Conservation (phyloP, 1,140 invertebrate genomes). For the Pseudoatta argentina region DNA sequence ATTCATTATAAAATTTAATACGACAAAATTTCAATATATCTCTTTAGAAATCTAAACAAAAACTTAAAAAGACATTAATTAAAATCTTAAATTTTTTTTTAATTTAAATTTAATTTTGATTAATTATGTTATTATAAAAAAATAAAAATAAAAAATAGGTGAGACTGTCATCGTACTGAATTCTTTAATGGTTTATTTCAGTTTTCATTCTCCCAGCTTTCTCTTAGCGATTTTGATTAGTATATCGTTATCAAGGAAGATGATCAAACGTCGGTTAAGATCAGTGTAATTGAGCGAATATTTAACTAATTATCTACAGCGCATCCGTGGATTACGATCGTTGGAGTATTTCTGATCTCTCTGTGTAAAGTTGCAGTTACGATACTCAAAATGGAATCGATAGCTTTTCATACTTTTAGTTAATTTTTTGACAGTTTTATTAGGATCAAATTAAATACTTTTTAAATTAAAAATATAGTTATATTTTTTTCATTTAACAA, state of each 20-base stretch:
- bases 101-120: neutral
- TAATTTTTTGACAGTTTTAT: no score
- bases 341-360: constrained; percentile 11
- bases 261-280: constrained; percentile 8
- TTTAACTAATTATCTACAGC: constrained; percentile 8
- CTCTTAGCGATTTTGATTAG: neutral
- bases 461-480: no score
- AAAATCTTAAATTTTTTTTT: neutral
- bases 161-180: neutral
- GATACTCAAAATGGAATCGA: no score
- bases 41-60: neutral
- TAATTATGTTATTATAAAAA: constrained; percentile 2
- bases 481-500: no score
- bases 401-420: no score
- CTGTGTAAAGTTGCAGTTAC: neutral
- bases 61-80: neutral
- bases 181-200: constrained; percentile 5
- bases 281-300: constrained; percentile 27
- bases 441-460: no score
- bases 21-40: neutral
- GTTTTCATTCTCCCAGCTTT: constrained; percentile 6
- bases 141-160: neutral
- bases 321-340: neutral
- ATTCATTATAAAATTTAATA: neutral
- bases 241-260: constrained; percentile 1